Base-by-base conservation (phyloP, 2,888 invertebrate species). In the Spisula subtruncata region DNA sequence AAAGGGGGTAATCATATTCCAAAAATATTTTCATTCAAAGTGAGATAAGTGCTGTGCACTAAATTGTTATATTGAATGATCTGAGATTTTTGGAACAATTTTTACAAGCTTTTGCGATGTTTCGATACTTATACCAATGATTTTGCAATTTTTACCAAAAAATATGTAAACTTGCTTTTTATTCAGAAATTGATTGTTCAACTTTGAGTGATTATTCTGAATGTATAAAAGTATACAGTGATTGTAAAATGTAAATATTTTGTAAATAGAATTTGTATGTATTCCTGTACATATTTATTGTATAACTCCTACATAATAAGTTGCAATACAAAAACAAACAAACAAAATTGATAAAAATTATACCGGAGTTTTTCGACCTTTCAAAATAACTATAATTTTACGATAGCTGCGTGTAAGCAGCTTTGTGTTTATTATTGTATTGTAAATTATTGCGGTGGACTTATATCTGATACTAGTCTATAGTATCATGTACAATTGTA, bases 1-100 rank as follows among this genome's bases (percentile, higher is more conserved):
- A 8, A 71, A 71, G 71, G 71, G 75, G 32, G 35, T 18, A 35
- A 75, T 32, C 75, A 16, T 32, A 35, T 25, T 75, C 32, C 18
- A 75, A 75, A 35, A 35, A 25, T 6, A 32, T 75, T 75, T 32
- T 75, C 16, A 35, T 35, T 60, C 35, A 16, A 32, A 18, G 32
- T 32, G 75, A 75, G 32, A 18, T 75, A 75, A 75, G 75, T 71
- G 71, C 71, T 71, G 71, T 71, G 71, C 71, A 71, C 71, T 71
- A 32, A 71, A 32, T 6, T 1, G 29, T 75, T 14, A 25, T n/a
- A 14, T 16, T 51, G 51, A 51, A 51, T 51, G 12, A 16, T 51
- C 16, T 16, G 16, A 51, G 16, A 16, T 51, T 51, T 66, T 66
- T 66, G 25, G n/a, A 25, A 66, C 25, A 25, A 12, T 66, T 66